A percentile compares a stretch with the other conserved stretches of the same genome.
These are phyloP conservation scores for Salticus scenicus DNA, from an alignment of 2,888 invertebrate species.

Conservation along the genomic window DNA sequence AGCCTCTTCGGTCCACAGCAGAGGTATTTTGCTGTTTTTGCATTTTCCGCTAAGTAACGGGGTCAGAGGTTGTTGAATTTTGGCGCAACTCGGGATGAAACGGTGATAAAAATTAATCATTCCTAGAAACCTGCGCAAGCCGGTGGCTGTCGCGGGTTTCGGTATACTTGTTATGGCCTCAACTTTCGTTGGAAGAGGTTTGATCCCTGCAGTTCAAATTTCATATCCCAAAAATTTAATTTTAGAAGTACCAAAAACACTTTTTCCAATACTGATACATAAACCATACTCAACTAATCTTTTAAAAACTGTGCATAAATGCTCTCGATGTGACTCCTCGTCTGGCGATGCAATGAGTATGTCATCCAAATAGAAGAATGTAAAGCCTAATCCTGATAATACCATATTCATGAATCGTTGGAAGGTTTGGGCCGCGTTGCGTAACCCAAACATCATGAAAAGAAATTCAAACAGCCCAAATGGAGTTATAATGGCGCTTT, in stretches of 20 bases:
- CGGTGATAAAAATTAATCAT: conserved; percentile 70
- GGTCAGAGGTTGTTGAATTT: conserved; percentile 28
- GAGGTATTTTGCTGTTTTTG: too few species aligned
- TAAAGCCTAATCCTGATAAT: conserved; percentile 29
- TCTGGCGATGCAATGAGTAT: conserved; percentile 59
- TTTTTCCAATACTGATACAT: conserved; percentile 58
- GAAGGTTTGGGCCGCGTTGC: conserved; percentile 23
- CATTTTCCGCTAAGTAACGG: too few species aligned
- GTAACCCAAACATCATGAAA: conserved; percentile 29
- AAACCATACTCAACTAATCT: conserved; percentile 53
- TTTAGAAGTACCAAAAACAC: conserved; percentile 50
- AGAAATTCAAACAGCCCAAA: conserved; percentile 4
- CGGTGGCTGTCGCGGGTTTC: not conserved
- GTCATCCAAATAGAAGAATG: conserved; percentile 40
- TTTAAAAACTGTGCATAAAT: conserved; percentile 58
- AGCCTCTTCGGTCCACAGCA: too few species aligned
- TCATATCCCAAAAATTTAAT: conserved; percentile 55
- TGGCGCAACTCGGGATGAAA: conserved; percentile 63
- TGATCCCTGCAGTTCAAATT: conserved; percentile 10
- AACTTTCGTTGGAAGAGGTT: conserved; percentile 4
- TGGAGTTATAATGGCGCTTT: not conserved
- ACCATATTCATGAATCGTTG: conserved; percentile 35
- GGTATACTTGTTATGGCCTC: conserved; percentile 2
- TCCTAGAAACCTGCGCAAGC: conserved; percentile 56
- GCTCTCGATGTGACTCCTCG: conserved; percentile 41